These are phyloP conservation scores for Epinotia brunnichana DNA, from an alignment of 2,888 invertebrate genomes.

Conservation along the genomic window DNA sequence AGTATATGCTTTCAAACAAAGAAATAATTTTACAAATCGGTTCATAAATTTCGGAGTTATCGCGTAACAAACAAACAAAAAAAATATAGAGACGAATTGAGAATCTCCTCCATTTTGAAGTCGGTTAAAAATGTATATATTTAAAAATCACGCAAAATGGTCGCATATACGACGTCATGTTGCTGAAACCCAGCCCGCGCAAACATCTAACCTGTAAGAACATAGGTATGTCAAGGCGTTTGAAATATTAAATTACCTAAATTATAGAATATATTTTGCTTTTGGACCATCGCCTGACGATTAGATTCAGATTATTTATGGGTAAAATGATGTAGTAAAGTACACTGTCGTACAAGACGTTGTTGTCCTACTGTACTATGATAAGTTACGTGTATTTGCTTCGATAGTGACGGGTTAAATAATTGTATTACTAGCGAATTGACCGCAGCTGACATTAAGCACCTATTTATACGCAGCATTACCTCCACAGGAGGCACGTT, in stretches of 20 bases:
- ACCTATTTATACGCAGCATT: slow-evolving; percentile 51
- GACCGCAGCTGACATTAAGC: background rate
- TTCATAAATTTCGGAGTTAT: too few species aligned
- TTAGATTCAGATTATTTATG: too few species aligned
- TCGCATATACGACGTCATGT: too few species aligned
- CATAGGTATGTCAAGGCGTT: background rate
- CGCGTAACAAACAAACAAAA: too few species aligned
- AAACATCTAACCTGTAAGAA: too few species aligned
- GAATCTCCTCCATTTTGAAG: too few species aligned
- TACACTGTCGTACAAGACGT: background rate
- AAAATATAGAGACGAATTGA: too few species aligned
- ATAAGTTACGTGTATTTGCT: background rate
- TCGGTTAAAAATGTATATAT: too few species aligned
- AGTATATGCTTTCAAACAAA: too few species aligned
- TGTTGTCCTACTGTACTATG: background rate
- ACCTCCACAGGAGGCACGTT: slow-evolving; percentile 94
- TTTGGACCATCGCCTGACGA: background rate
- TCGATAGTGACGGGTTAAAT: background rate
- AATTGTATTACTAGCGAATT: background rate
- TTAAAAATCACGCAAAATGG: too few species aligned
- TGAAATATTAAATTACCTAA: background rate
- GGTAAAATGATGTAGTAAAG: background rate
- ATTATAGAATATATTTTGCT: background rate
- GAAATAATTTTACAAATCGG: too few species aligned
- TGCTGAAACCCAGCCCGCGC: too few species aligned